phyloP scores from a whole-genome alignment of 2,797 vertebrate genomes.

The Macroramphosus scolopax region DNA sequence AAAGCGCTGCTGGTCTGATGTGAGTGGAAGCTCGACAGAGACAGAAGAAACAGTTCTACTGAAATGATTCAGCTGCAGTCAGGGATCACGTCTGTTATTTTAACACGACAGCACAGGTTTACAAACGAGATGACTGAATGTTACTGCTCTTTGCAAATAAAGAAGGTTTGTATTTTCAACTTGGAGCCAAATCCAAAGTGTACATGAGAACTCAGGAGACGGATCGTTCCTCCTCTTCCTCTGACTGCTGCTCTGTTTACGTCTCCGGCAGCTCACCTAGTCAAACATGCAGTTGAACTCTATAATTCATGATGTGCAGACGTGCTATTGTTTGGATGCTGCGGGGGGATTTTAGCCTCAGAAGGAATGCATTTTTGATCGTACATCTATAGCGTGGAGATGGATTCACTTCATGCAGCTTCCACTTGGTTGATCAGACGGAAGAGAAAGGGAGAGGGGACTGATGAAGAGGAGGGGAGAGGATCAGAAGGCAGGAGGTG shows the following conservation, averaged over 20 bases:
- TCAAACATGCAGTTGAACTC: conserved; percentile 29
- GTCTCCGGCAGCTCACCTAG: conserved; percentile 23
- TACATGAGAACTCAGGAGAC: conserved; percentile 1
- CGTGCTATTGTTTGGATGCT: conserved; percentile 28
- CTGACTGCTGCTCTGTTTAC: conserved; percentile 16
- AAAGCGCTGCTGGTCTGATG: no score
- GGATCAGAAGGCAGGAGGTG: conserved; percentile 2
- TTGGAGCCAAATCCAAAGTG: background rate
- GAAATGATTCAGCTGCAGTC: no score
- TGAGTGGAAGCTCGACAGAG: no score
- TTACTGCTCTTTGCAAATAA: background rate
- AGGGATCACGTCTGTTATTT: no score
- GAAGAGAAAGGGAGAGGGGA: background rate
- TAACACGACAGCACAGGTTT: no score
- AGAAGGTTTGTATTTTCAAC: background rate
- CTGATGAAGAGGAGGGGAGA: background rate
- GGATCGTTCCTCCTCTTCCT: conserved; percentile 36
- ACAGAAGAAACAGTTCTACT: no score
- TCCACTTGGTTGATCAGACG: conserved; percentile 22
- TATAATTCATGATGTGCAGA: conserved; percentile 49
- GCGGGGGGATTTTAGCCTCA: conserved; percentile 20
- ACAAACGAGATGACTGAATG: no score
- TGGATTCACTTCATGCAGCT: conserved; percentile 18
- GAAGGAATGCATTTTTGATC: conserved; percentile 52
- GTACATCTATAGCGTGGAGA: conserved; percentile 2